phyloP scores from a whole-genome alignment of 2,113 vertebrate genomes.

The Chionodraco myersi region DNA sequence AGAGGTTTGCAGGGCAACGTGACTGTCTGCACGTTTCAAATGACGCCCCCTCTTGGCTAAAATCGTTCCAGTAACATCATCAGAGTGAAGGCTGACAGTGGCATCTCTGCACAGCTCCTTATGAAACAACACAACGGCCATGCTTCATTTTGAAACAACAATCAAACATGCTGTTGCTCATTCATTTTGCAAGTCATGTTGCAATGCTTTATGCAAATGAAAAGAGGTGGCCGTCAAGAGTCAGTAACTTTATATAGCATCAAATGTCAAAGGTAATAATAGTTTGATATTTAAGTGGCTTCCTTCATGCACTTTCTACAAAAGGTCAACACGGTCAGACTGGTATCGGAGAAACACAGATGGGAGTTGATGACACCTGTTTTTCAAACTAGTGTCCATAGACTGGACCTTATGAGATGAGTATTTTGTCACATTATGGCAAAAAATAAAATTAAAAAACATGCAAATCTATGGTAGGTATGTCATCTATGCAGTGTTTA shows the following conservation, averaged over 20 bases:
- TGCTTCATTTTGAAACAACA: neutral
- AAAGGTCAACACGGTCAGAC: constrained; percentile 65
- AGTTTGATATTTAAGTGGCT: neutral
- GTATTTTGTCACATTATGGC: neutral
- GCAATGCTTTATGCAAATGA: neutral
- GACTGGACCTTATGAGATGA: neutral
- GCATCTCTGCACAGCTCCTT: constrained; percentile 2
- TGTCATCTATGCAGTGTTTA: neutral
- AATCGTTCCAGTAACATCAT: constrained; percentile 15
- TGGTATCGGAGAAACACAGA: constrained; percentile 15
- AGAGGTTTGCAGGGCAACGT: constrained; percentile 59
- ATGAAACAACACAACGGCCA: constrained; percentile 31
- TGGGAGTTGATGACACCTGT: neutral
- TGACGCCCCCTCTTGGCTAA: constrained; percentile 34
- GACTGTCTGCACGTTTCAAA: constrained; percentile 56
- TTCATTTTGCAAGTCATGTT: neutral
- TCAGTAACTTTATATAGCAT: neutral
- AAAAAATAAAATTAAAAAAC: no score
- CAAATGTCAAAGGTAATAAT: constrained; percentile 80
- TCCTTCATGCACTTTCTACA: constrained; percentile 29
- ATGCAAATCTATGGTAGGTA: neutral
- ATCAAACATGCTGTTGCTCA: neutral
- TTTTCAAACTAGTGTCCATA: neutral
- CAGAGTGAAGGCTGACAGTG: constrained; percentile 9
- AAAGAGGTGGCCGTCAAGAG: no score